Base-by-base conservation (phyloP, 1,140 invertebrate genomes). In the Drosophila oshimai region DNA sequence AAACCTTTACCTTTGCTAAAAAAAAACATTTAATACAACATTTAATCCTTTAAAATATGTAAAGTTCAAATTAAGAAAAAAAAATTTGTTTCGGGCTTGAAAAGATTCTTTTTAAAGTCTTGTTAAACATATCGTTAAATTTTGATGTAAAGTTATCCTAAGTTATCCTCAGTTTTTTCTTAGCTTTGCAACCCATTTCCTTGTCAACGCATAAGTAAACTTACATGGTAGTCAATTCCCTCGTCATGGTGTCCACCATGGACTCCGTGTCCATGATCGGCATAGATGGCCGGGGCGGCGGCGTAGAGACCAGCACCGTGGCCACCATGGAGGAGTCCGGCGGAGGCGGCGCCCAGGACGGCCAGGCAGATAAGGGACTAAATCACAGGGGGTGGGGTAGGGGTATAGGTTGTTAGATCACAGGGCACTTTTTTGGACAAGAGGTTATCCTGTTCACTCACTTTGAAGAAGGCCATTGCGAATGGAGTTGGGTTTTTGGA, bases 381-480 rank as follows among this genome's bases (percentile, higher is more conserved):
- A 13, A n/a, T 65, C 62, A 65, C 62, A 36, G 39, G 33, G 17
- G 22, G 36, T n/a, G 6, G 44, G 42, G 18, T 22, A 28, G n/a
- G n/a, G n/a, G n/a, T n/a, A n/a, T n/a, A n/a, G n/a, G n/a, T n/a
- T n/a, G n/a, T n/a, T n/a, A 29, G 28, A 15, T 29, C 50, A 37
- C 39, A 45, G 6, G 6, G 47, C 47, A 41, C 39, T 39, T 12
- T 41, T 31, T 36, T 18, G 24, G 6, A 22, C 22, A 42, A 53
- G 54, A 12, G 5, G 9, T 5, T 37, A 22, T 47, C 46, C 45
- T 51, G 17, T 26, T 31, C 86, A 90, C 89, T 90, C 89, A 90
- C 89, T 90, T 90, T 90, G 72, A 90, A 89, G 84, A 90, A 90
- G 68, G 89, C 89, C 89, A 90, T 90, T 83, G 54, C 37, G 17